Base-by-base conservation (phyloP, 23 tunicate genomes). In the Ascidia mentula region DNA sequence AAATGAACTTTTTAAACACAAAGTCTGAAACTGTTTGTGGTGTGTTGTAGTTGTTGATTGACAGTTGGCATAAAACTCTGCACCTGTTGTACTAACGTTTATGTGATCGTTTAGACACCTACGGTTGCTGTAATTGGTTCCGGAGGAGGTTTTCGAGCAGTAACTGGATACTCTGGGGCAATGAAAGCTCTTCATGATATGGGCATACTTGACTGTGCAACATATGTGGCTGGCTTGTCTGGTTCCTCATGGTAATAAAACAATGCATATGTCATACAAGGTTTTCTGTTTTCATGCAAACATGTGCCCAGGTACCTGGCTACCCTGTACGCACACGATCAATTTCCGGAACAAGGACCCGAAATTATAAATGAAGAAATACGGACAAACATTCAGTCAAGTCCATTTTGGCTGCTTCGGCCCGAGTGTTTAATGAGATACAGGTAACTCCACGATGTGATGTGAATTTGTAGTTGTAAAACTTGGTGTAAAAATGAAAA, bases 121-220 rank as follows among this genome's bases (percentile, higher is more conserved):
- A 82, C 89, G 32, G 78, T 92, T 22, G 93, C 92, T 0, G 73
- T 92, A 17, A 18, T 92, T 35, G 97, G 97, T 34, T 92, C 97
- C 4, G 97, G 97, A 8, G 97, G 97, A 4, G 97, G 97, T 0
- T 92, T 84, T 40, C 80, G 97, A 18, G 97, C 97, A 0, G 79
- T 92, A 81, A 76, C 80, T 12, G 97, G 94, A 8, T 80, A 80
- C 69, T 75, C 92, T 37, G 97, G 97, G 8, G 97, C 92, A 15
- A 78, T 92, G 72, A 87, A 87, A 38, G 97, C 93, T 0, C 81
- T 92, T 37, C 74, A 88, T 31, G 92, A 87, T 22, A 35, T 72
- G 45, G 98, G 98, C 17, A 69, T 92, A 18, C 65, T 92, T n/a
- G 92, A 92, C 73, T 83, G 88, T 46, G 86, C 60, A 28, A 92